Conservation (phyloP, 2,113 vertebrate species). For the Saguinus imperator region DNA sequence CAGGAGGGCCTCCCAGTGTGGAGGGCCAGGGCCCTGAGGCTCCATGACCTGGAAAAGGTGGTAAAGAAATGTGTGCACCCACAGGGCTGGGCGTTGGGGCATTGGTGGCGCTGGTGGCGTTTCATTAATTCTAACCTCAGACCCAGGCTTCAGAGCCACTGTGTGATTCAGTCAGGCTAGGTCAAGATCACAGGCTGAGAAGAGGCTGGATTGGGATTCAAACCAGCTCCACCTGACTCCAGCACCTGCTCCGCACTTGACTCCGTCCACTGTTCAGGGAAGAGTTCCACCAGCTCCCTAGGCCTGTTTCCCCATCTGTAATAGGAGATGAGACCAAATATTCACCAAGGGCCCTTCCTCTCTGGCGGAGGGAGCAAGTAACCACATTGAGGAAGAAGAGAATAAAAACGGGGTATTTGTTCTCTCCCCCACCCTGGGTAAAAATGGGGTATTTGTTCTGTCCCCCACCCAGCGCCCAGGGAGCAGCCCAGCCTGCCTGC, state of each 20-base stretch:
- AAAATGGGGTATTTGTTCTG: accelerated
- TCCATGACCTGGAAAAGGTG: not conserved
- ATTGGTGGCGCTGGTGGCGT: accelerated
- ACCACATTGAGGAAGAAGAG: not conserved
- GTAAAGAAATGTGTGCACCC: not conserved
- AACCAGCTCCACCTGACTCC: too few species aligned
- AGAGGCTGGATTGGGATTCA: not conserved
- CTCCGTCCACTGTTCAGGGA: not conserved
- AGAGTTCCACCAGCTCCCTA: accelerated
- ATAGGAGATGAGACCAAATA: not conserved
- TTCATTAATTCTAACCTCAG: not conserved
- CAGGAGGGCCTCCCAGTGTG: accelerated
- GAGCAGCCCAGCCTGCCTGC: not conserved
- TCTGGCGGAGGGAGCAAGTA: not conserved
- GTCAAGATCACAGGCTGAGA: not conserved
- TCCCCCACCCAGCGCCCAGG: not conserved
- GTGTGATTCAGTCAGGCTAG: accelerated
- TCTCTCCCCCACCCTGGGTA: not conserved
- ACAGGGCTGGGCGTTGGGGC: accelerated
- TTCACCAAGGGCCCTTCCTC: not conserved
- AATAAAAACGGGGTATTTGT: accelerated
- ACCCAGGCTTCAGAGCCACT: not conserved
- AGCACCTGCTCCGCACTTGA: accelerated
- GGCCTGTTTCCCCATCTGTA: not conserved
- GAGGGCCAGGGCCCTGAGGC: not conserved